A percentile compares a stretch with the other conserved stretches of the same genome.
phyloP scores from a whole-genome alignment of 2,113 vertebrate genomes.

The Phocoena sinus region DNA sequence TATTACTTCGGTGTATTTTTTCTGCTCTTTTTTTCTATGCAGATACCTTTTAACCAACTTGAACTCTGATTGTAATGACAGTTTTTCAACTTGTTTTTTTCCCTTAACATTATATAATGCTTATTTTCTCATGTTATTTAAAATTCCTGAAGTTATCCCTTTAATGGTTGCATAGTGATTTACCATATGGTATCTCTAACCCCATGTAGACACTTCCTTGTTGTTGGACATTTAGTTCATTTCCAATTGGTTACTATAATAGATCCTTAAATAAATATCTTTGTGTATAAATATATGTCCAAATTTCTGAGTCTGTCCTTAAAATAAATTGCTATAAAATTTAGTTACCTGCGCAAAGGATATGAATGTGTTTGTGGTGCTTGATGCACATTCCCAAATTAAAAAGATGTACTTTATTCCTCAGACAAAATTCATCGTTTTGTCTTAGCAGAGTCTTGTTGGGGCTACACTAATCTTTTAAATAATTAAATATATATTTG shows the following conservation, averaged over 20 bases:
- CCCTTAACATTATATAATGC: background rate
- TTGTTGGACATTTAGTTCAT: background rate
- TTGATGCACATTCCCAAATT: background rate
- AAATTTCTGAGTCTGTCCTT: background rate
- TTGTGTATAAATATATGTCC: background rate
- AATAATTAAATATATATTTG: background rate
- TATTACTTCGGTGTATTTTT: background rate
- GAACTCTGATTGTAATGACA: background rate
- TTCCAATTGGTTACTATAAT: background rate
- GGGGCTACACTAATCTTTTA: background rate
- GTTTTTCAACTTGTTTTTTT: background rate
- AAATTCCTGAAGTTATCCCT: background rate
- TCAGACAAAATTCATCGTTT: background rate
- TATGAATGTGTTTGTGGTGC: background rate
- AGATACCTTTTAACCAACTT: background rate
- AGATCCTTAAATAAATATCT: background rate
- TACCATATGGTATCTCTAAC: background rate
- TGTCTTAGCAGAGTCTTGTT: background rate
- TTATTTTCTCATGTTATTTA: background rate
- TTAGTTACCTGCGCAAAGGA: background rate
- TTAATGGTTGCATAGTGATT: background rate
- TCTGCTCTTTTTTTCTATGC: background rate
- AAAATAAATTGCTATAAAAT: background rate
- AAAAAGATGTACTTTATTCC: background rate
- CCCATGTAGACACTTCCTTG: background rate